phyloP scores from a whole-genome alignment of 2,113 vertebrate species.

The Bufo gargarizans region DNA sequence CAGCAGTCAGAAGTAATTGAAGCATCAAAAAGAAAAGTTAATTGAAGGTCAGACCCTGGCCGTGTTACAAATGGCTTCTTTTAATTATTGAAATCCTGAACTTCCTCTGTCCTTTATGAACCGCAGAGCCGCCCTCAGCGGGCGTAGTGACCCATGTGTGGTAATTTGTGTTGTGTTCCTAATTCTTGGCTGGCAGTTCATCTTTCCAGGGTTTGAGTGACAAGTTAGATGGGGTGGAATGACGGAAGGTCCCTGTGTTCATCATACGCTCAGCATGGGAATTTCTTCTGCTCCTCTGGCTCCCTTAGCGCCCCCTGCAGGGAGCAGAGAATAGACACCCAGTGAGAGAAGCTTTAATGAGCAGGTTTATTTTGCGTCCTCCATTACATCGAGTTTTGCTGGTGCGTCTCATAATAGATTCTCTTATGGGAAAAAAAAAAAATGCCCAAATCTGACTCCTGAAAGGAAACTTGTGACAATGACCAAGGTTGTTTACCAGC shows the following conservation, averaged over 20 bases:
- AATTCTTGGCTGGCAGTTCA: conserved; percentile 16
- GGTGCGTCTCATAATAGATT: background rate
- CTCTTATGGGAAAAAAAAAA: background rate
- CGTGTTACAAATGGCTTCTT: conserved; percentile 25
- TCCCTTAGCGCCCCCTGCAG: conserved; percentile 20
- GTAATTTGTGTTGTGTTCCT: conserved; percentile 39
- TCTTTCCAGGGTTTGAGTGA: conserved; percentile 49
- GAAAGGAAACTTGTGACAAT: conserved; percentile 5
- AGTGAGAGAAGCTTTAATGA: conserved; percentile 39
- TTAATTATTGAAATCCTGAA: conserved; percentile 44
- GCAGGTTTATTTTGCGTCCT: background rate
- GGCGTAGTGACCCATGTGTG: conserved; percentile 24
- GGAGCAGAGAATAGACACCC: conserved; percentile 28
- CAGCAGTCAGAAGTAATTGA: conserved; percentile 50
- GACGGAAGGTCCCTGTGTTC: background rate
- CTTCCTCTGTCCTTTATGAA: conserved; percentile 9
- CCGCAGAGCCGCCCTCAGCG: conserved; percentile 3
- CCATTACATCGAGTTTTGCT: background rate
- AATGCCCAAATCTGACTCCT: background rate
- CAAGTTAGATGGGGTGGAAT: background rate
- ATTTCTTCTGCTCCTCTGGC: conserved; percentile 4
- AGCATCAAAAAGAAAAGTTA: conserved; percentile 54
- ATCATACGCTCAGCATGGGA: conserved; percentile 17
- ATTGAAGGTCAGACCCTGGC: conserved; percentile 50
- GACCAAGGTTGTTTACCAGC: background rate